These are phyloP conservation scores for Drosophila anomalata DNA, from an alignment of 2,888 invertebrate species.

Conservation along the genomic window DNA sequence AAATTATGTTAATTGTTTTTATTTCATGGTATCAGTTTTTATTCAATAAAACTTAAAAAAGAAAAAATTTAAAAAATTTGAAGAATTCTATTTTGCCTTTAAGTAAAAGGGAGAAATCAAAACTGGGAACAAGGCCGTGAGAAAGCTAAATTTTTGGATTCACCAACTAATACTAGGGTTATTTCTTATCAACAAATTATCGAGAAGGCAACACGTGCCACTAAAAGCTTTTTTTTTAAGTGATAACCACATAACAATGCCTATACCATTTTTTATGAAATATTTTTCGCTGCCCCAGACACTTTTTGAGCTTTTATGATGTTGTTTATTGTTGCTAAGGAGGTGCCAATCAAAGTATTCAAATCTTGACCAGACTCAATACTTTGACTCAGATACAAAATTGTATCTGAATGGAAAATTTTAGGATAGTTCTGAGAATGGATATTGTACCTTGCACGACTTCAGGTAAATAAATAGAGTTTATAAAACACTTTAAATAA, in stretches of 20 bases:
- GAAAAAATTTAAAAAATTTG: not conserved
- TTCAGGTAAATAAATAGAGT: too few species aligned
- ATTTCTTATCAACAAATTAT: not conserved
- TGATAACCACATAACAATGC: not conserved
- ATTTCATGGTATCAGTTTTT: constrained; percentile 14
- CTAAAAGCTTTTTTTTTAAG: not conserved
- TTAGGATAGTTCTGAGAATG: too few species aligned
- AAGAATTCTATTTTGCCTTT: too few species aligned
- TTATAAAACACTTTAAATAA: too few species aligned
- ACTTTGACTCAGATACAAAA: not conserved
- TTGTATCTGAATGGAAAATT: not conserved
- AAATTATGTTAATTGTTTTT: constrained; percentile 31
- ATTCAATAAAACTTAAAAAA: not conserved
- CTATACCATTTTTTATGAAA: not conserved
- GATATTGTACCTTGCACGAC: too few species aligned
- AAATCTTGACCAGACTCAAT: not conserved
- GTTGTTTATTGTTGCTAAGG: not conserved
- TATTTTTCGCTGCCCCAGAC: not conserved
- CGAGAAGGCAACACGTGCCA: not conserved
- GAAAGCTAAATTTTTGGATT: not conserved
- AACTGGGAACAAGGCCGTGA: not conserved
- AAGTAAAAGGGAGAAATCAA: not conserved
- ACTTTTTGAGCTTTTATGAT: not conserved
- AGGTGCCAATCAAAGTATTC: not conserved
- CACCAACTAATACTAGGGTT: not conserved